Conservation (phyloP, 92 coral and sea anemone species). For the Epizoanthus scotinus region DNA sequence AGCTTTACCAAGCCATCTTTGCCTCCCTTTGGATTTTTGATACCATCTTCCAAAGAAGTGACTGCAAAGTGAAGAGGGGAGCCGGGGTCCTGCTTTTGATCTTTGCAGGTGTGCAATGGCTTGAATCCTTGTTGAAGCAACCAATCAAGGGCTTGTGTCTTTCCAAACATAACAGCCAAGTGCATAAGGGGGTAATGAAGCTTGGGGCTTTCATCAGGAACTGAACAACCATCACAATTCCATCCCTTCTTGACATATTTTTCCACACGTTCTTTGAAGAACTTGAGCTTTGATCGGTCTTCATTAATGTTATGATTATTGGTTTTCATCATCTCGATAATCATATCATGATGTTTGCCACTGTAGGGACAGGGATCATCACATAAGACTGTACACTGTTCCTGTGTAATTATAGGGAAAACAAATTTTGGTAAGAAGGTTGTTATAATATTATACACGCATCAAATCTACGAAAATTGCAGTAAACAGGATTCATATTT, state of each 20-base stretch:
- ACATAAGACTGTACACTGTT: conserved; percentile 25
- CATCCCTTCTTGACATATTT: conserved; percentile 12
- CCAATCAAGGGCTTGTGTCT: conserved; percentile 25
- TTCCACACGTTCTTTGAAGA: conserved; percentile 23
- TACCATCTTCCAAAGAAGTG: conserved; percentile 3
- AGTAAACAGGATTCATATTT: too few species aligned
- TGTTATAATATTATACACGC: too few species aligned
- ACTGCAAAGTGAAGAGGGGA: conserved; percentile 37
- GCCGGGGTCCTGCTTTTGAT: conserved; percentile 1
- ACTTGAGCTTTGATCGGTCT: conserved; percentile 1
- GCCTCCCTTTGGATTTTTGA: not conserved
- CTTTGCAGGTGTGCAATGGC: not conserved
- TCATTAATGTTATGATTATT: not conserved
- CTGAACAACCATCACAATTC: conserved; percentile 23
- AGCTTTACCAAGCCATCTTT: conserved; percentile 14
- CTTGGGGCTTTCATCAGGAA: conserved; percentile 28
- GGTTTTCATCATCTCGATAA: not conserved
- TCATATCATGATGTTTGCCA: conserved; percentile 32
- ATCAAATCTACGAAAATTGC: too few species aligned
- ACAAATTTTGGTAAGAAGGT: not conserved
- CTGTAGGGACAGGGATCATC: conserved; percentile 35
- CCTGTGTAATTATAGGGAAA: not conserved
- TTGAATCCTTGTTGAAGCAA: conserved; percentile 10
- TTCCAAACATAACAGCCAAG: conserved; percentile 34
- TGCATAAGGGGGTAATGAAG: conserved; percentile 29